Percentiles rank a stretch among this genome's conserved stretches.
These are phyloP conservation scores for Pipistrellus pipistrellus DNA, from an alignment of 2,797 vertebrate genomes.

Conservation along the genomic window DNA sequence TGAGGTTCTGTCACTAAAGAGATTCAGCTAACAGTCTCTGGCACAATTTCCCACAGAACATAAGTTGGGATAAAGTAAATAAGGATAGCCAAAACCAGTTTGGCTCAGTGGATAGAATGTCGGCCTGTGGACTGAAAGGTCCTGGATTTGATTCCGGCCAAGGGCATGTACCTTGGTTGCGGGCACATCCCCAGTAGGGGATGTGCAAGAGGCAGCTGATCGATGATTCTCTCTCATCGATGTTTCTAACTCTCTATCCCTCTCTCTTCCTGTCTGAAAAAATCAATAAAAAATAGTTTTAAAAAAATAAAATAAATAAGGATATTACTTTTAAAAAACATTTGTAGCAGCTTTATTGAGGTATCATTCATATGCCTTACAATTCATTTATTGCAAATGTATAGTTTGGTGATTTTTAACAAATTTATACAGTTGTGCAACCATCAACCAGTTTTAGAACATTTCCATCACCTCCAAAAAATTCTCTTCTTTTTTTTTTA, in stretches of 20 bases:
- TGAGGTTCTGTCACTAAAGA: not conserved
- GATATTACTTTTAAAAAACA: too few species aligned
- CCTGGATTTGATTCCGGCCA: too few species aligned
- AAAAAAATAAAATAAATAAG: too few species aligned
- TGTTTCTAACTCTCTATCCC: too few species aligned
- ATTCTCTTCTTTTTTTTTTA: not conserved
- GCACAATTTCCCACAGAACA: not conserved
- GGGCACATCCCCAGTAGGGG: too few species aligned
- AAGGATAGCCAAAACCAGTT: not conserved
- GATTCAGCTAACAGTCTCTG: slow-evolving; percentile 27
- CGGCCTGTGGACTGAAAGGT: too few species aligned
- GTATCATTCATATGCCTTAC: slow-evolving; percentile 2
- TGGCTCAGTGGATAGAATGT: too few species aligned
- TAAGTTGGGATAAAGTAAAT: slow-evolving; percentile 49
- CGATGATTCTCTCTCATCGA: too few species aligned
- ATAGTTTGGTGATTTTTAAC: slow-evolving; percentile 34
- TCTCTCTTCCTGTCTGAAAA: too few species aligned
- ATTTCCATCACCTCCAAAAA: not conserved
- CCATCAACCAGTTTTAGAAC: slow-evolving; percentile 43
- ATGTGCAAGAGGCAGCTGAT: too few species aligned
- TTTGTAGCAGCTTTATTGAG: slow-evolving; percentile 49
- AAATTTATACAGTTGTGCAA: slow-evolving; percentile 36
- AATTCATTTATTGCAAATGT: slow-evolving; percentile 31
- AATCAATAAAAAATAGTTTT: too few species aligned
- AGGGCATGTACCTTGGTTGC: too few species aligned